Conservation (phyloP, 2,797 vertebrate genomes). For the Telmatherina bonti region DNA sequence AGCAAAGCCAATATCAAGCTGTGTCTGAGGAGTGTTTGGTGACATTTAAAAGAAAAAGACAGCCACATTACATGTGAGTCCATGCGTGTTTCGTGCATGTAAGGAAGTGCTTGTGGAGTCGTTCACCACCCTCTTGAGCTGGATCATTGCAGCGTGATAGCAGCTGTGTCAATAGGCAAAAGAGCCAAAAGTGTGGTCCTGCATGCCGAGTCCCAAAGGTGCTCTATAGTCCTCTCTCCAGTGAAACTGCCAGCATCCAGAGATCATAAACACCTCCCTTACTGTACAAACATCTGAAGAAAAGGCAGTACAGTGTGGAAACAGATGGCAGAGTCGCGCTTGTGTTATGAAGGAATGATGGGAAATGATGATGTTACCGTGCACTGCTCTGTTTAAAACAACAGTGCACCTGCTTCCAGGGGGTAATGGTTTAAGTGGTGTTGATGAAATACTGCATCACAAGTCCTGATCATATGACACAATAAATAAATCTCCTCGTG, state of each 20-base stretch:
- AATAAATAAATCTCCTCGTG: slow-evolving; percentile 50
- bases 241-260: slow-evolving; percentile 70
- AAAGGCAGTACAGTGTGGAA: slow-evolving; percentile 55
- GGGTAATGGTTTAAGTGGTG: slow-evolving; percentile 30
- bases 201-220: slow-evolving; percentile 58
- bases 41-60: slow-evolving; percentile 65
- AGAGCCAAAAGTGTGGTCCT: slow-evolving; percentile 70
- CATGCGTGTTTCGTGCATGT: slow-evolving; percentile 19
- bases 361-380: slow-evolving; percentile 56
- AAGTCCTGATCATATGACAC: slow-evolving; percentile 28
- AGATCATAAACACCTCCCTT: slow-evolving; percentile 73
- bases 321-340: slow-evolving; percentile 61
- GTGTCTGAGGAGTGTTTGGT: slow-evolving; percentile 55
- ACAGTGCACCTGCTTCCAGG: slow-evolving; percentile 67
- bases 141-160: slow-evolving; percentile 71
- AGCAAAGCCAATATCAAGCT: slow-evolving; percentile 58
- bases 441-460: slow-evolving; percentile 41
- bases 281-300: slow-evolving; percentile 66
- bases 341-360: slow-evolving; percentile 53
- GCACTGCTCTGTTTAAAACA: slow-evolving; percentile 49
- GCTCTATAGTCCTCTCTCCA: slow-evolving; percentile 52
- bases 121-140: slow-evolving; percentile 70
- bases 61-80: slow-evolving; percentile 35
- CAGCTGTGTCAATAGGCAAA: slow-evolving; percentile 82
- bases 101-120: slow-evolving; percentile 61